Conservation (phyloP, 1,140 invertebrate species). For the Drosophila arawakana region DNA sequence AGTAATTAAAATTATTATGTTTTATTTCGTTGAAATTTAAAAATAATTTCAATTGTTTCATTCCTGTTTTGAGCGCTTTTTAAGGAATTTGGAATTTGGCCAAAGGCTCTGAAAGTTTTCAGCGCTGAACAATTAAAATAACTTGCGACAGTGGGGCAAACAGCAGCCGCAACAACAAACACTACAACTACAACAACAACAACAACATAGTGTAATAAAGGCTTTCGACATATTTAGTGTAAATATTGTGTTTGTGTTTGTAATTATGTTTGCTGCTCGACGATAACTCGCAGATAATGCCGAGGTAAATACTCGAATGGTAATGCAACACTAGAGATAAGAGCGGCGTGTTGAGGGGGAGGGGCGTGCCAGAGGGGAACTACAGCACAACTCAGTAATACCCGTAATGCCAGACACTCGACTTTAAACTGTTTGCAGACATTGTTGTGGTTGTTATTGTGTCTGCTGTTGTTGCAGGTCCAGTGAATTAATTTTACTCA, state of each 20-base stretch:
- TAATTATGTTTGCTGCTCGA: conserved; percentile 78
- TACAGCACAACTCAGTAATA: neutral
- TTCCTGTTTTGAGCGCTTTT: no score
- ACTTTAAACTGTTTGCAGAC: conserved; percentile 35
- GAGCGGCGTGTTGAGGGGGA: neutral
- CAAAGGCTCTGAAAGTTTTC: conserved; percentile 1
- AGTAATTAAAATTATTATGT: no score
- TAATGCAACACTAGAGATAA: conserved; percentile 1
- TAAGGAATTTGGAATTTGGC: neutral
- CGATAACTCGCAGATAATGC: conserved; percentile 79
- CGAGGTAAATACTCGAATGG: conserved; percentile 64
- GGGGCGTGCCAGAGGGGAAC: neutral
- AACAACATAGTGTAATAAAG: neutral
- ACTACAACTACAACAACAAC: neutral
- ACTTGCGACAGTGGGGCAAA: neutral
- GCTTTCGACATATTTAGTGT: conserved; percentile 74
- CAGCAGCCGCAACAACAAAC: neutral
- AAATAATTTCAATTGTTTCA: no score
- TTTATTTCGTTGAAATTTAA: no score
- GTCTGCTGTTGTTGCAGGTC: conserved; percentile 25
- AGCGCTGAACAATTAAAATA: conserved; percentile 58
- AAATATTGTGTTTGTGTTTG: conserved; percentile 80
- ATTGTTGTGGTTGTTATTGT: conserved; percentile 31
- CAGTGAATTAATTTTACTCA: conserved; percentile 35
- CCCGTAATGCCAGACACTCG: conserved; percentile 26